Evolutionary conservation across 2,113 vertebrate species (phyloP).

Genomic region (Spermophilus dauricus): DNA sequence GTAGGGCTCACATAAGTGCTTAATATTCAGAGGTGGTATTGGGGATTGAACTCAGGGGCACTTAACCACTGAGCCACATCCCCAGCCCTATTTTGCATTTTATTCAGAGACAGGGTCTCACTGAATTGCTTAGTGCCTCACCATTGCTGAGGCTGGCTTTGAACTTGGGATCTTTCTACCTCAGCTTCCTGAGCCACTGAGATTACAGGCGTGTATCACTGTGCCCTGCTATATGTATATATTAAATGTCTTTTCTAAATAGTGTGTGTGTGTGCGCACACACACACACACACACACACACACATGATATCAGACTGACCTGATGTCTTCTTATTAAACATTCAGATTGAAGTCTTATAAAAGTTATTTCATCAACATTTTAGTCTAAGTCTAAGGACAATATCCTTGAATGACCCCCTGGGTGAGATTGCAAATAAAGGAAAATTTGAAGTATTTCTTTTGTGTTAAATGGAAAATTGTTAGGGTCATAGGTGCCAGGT

Average conservation of each 20-base stretch:
- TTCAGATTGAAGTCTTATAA: background rate
- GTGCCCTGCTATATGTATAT: no score
- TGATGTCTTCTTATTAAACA: background rate
- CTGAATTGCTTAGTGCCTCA: no score
- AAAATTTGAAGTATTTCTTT: conserved; percentile 75
- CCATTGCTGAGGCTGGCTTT: no score
- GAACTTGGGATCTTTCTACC: no score
- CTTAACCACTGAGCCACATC: no score
- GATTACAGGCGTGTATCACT: no score
- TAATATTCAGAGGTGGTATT: background rate
- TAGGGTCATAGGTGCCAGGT: conserved; percentile 60
- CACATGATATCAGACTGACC: background rate
- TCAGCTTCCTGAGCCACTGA: no score
- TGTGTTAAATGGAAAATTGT: conserved; percentile 74
- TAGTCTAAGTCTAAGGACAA: background rate
- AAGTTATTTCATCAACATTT: conserved; percentile 18
- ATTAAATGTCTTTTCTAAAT: background rate
- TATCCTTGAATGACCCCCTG: conserved; percentile 51
- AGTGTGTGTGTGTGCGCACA: background rate
- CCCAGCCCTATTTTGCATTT: no score
- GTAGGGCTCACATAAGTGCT: background rate
- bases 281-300: background rate
- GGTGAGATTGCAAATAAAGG: conserved; percentile 55
- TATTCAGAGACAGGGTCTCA: no score
- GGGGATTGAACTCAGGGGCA: no score